A percentile compares a stretch with the other conserved stretches of the same genome.
phyloP scores from a whole-genome alignment of 92 coral and sea anemone species.

The Porites cylindrica region DNA sequence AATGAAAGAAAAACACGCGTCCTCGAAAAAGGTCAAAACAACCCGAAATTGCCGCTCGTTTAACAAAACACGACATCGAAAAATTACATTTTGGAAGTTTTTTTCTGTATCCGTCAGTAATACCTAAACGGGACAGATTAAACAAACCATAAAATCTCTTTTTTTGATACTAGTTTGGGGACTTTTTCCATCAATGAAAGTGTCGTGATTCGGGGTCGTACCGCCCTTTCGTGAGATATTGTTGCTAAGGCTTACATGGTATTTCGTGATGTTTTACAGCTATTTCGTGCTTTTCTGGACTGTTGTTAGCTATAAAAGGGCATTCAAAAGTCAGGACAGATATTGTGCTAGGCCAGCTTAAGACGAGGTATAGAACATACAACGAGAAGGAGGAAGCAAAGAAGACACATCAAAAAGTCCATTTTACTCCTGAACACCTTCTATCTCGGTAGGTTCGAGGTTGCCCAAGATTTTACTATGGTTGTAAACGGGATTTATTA shows the following conservation, averaged over 20 bases:
- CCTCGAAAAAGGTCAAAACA: neutral
- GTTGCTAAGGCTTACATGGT: constrained; percentile 8
- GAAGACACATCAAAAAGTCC: neutral
- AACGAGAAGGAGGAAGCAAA: neutral
- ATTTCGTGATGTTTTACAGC: constrained; percentile 10
- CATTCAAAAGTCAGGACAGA: neutral
- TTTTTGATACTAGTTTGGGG: neutral
- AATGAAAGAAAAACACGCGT: neutral
- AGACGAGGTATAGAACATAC: neutral
- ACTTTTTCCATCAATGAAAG: neutral
- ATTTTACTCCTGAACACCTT: neutral
- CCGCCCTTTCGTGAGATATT: constrained; percentile 16
- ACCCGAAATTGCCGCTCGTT: neutral
- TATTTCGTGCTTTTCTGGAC: constrained; percentile 5
- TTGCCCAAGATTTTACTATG: too few species aligned
- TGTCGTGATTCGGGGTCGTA: constrained; percentile 6
- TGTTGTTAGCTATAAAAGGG: neutral
- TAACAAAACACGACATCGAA: neutral
- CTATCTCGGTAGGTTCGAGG: neutral
- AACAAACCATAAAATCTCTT: too few species aligned
- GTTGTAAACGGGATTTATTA: too few species aligned
- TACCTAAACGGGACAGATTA: neutral
- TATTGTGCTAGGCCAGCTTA: neutral
- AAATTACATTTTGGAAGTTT: neutral
- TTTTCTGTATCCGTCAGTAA: neutral